These are phyloP conservation scores for Triplophysa bombifrons DNA, from an alignment of 2,797 vertebrate genomes.

Conservation along the genomic window DNA sequence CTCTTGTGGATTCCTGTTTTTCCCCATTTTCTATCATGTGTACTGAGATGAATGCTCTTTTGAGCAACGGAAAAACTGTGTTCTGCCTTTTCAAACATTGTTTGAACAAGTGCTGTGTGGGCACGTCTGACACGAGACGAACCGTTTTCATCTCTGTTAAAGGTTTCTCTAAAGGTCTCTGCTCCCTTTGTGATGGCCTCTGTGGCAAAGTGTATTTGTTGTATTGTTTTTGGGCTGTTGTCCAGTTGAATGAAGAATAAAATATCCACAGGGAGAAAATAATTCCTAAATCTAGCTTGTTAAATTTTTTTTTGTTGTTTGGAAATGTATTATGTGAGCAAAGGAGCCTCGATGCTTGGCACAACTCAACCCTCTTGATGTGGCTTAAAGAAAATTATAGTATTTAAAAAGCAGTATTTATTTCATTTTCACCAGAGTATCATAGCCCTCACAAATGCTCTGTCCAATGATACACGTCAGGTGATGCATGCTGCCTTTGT, in stretches of 20 bases:
- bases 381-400: too few species aligned
- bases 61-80: conserved; percentile 1
- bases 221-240: neutral
- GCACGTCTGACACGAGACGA: conserved; percentile 23
- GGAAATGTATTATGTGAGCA: too few species aligned
- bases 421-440: too few species aligned
- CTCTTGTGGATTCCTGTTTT: too few species aligned
- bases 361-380: too few species aligned
- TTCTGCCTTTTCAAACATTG: conserved; percentile 7
- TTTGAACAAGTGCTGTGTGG: conserved; percentile 42
- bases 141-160: conserved; percentile 21
- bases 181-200: conserved; percentile 11
- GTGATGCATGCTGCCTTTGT: too few species aligned
- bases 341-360: too few species aligned
- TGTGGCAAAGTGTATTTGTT: conserved; percentile 5
- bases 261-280: neutral
- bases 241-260: neutral
- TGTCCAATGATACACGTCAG: too few species aligned
- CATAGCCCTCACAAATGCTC: too few species aligned
- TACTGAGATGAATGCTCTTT: conserved; percentile 35
- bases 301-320: neutral
- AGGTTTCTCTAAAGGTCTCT: conserved; percentile 55
- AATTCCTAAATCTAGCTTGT: neutral
- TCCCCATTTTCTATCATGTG: neutral
- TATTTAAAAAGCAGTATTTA: too few species aligned